Percentiles rank a stretch among this genome's conserved stretches.
Evolutionary conservation across 2,888 invertebrate species (phyloP).

Genomic region (Reticulitermes lucifugus): DNA sequence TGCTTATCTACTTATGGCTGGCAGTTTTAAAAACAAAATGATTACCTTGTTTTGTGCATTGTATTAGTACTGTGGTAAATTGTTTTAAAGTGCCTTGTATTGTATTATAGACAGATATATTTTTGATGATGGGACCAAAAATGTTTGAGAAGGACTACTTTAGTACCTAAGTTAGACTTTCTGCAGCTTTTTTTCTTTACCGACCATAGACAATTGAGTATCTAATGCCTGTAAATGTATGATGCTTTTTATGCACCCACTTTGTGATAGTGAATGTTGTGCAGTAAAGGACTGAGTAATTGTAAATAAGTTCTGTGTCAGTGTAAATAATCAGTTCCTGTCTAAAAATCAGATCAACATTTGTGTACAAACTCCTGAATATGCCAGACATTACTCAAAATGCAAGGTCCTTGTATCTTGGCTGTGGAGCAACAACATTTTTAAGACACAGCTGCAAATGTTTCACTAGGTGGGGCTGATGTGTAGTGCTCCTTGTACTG

Average conservation of each 20-base stretch:
- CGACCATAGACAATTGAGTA: background rate
- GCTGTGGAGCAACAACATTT: background rate
- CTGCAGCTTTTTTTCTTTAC: background rate
- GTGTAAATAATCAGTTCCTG: background rate
- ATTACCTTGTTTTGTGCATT: background rate
- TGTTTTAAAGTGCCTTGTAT: slow-evolving; percentile 33
- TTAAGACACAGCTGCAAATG: too few species aligned
- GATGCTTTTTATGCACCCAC: background rate
- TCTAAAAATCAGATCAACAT: background rate
- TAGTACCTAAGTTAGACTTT: background rate
- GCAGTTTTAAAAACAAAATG: slow-evolving; percentile 2
- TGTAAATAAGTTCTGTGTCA: background rate
- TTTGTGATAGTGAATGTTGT: background rate
- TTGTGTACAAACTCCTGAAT: background rate
- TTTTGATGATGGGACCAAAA: slow-evolving; percentile 27
- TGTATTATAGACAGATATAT: background rate
- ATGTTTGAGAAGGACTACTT: background rate
- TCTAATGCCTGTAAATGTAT: background rate
- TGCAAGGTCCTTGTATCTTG: background rate
- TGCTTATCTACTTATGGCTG: background rate
- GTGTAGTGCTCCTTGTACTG: too few species aligned
- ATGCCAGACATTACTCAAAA: background rate
- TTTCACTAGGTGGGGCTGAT: too few species aligned
- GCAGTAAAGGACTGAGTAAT: background rate
- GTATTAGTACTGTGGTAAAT: background rate